A percentile compares a stretch with the other conserved stretches of the same genome.
Conservation (phyloP, 2,113 vertebrate genomes). For the Enhydra lutris region DNA sequence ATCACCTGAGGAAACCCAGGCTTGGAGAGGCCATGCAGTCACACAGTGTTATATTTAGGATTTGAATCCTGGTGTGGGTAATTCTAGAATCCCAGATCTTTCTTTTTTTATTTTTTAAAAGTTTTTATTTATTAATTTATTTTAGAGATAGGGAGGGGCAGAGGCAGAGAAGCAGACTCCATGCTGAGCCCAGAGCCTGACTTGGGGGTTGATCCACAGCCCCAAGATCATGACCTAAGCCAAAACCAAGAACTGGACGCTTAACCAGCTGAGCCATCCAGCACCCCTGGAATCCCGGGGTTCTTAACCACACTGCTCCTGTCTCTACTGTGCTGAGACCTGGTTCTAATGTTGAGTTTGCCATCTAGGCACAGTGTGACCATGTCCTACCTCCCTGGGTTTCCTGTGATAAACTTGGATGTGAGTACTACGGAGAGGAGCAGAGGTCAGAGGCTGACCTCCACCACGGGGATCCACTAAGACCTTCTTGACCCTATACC, state of each 20-base stretch:
- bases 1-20: neutral
- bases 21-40: fast-evolving
- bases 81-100: neutral
- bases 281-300: neutral
- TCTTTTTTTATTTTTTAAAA: neutral
- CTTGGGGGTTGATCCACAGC: neutral
- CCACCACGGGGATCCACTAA: fast-evolving
- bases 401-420: neutral
- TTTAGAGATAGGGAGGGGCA: neutral
- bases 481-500: neutral
- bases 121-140: neutral
- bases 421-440: neutral
- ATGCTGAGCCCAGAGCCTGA: neutral
- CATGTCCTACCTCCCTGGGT: neutral
- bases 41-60: neutral
- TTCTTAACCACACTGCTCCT: neutral
- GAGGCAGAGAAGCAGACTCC: neutral
- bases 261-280: neutral
- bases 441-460: neutral
- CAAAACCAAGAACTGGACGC: neutral
- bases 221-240: neutral
- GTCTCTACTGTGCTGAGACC: neutral
- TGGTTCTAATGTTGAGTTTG: neutral
- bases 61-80: neutral
- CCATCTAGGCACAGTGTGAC: neutral